Base-by-base conservation (phyloP, 2,797 vertebrate species). In the Acrocephalus scirpaceus region DNA sequence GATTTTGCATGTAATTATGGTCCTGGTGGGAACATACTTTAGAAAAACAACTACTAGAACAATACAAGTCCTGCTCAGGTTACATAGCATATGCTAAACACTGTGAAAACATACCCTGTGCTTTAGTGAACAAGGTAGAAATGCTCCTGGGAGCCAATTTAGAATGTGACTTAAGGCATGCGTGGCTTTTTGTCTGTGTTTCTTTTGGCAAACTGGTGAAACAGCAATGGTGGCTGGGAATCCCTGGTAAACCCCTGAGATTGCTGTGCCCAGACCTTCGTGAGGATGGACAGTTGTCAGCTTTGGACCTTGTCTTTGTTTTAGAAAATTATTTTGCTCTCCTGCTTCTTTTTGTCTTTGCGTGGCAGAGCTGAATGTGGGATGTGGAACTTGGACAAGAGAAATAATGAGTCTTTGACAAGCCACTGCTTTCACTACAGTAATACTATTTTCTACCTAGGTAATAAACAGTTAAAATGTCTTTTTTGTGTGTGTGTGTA, bases 91-190 rank as follows among this genome's bases (percentile, higher is more conserved):
- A 98, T 99, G 98, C 99, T 98, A 98, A 99, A 98, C 98, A 98
- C 98, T 96, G 97, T 93, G 98, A 98, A 98, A 98, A 98, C 98
- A 98, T 98, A 98, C 98, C 98, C 98, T 82, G 98, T 98, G 98
- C 98, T 98, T 98, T 98, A 98, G 98, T 98, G 98, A 99, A 98
- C 98, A 99, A 99, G 99, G 98, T 98, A 98, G 96, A 94, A 97
- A 98, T 97, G 98, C 99, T 98, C 99, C 95, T 98, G 99, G 99
- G 99, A 99, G 98, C 98, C 98, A 98, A 98, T 99, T 99, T 99
- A 99, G 98, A 99, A 98, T 98, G 98, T 98, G 99, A 99, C 99
- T 99, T 99, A 98, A 99, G 98, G 99, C 98, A 97, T 98, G 95
- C 61, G 3, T 98, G 95, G 96, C 96, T 98, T 97, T 97, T 92